A percentile compares a stretch with the other conserved stretches of the same genome.
Evolutionary conservation across 2,113 vertebrate genomes (phyloP).

Genomic region (Aplodontia rufa): DNA sequence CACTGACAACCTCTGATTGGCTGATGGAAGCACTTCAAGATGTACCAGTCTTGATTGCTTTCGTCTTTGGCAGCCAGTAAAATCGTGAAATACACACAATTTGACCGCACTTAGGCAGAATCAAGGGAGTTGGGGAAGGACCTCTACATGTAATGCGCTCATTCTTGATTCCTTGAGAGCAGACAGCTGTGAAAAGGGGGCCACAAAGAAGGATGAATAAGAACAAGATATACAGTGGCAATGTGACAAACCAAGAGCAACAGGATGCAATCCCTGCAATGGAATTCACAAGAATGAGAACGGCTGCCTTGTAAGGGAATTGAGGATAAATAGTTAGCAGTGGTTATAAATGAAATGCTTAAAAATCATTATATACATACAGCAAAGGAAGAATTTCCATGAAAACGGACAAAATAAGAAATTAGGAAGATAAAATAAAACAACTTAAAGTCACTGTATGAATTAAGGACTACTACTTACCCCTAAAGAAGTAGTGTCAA

Average conservation of each 20-base stretch:
- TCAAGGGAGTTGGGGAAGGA: neutral
- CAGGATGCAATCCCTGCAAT: no score
- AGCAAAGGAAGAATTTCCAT: neutral
- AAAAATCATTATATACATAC: neutral
- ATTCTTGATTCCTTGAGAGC: conserved; percentile 13
- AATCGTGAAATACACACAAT: conserved; percentile 54
- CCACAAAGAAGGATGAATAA: neutral
- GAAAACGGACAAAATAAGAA: neutral
- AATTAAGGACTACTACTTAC: neutral
- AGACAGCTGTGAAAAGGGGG: neutral
- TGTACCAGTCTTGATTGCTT: conserved; percentile 63
- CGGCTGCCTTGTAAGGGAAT: neutral
- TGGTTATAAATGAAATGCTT: neutral
- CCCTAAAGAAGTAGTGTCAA: no score
- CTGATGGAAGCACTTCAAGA: conserved; percentile 69
- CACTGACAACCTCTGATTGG: conserved; percentile 57
- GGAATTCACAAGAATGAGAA: no score
- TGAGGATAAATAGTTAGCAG: neutral
- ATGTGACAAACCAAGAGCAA: neutral
- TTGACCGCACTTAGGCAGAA: conserved; percentile 25
- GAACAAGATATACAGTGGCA: neutral
- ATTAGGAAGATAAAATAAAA: neutral
- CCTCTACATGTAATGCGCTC: neutral
- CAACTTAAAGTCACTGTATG: neutral
- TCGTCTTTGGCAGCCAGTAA: conserved; percentile 60